phyloP scores from a whole-genome alignment of 2,113 vertebrate species.

The Illadopsis cleaveri region DNA sequence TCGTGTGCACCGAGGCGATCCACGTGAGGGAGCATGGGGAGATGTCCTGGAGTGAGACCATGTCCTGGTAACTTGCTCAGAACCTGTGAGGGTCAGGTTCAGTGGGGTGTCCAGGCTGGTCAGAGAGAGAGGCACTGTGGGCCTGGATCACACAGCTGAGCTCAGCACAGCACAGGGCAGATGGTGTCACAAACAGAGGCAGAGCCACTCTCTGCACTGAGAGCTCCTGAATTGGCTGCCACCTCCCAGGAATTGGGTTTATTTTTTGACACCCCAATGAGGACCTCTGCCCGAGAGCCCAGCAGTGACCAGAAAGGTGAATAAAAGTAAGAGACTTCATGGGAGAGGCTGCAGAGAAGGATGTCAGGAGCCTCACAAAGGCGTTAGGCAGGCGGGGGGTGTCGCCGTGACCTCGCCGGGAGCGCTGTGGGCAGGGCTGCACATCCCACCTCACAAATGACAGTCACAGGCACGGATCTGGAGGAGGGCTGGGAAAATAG shows the following conservation, averaged over 20 bases:
- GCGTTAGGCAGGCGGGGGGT: background rate
- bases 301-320: background rate
- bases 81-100: background rate
- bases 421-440: background rate
- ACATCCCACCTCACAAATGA: background rate
- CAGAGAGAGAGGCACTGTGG: fast-evolving
- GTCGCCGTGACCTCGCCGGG: background rate
- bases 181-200: background rate
- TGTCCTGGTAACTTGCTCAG: background rate
- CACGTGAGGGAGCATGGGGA: background rate
- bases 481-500: background rate
- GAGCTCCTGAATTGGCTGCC: background rate
- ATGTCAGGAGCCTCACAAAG: background rate
- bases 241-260: background rate
- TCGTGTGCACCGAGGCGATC: background rate
- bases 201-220: background rate
- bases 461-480: background rate
- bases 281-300: background rate
- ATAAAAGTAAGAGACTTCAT: background rate
- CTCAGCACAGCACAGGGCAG: fast-evolving
- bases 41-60: background rate
- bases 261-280: background rate
- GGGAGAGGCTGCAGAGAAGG: background rate
- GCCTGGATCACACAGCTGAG: background rate
- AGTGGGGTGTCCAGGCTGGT: background rate